These are phyloP conservation scores for Colistium nudipinnis DNA, from an alignment of 2,113 vertebrate genomes.

Conservation along the genomic window DNA sequence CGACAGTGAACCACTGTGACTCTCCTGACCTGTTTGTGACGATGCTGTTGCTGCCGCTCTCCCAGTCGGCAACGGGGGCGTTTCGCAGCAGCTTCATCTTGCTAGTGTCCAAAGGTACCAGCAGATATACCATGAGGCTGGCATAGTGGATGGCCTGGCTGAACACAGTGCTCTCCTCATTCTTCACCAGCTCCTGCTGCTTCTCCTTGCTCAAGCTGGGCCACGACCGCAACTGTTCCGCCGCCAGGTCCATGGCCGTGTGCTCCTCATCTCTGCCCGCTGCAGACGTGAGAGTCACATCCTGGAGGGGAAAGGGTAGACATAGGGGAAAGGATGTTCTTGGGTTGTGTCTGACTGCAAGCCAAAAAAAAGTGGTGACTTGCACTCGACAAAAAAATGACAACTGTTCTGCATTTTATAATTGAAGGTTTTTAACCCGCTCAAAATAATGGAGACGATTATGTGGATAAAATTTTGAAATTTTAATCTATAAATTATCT, in stretches of 20 bases:
- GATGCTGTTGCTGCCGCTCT: constrained; percentile 98
- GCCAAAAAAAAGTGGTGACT: neutral
- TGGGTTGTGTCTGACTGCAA: neutral
- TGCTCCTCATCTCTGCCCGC: constrained; percentile 77
- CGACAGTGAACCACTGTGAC: too few species aligned
- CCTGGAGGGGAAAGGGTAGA: constrained; percentile 69
- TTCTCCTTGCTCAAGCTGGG: constrained; percentile 88
- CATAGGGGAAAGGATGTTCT: neutral
- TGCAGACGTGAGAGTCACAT: constrained; percentile 58
- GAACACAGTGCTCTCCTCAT: constrained; percentile 97
- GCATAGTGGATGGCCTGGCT: constrained; percentile 99
- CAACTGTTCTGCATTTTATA: neutral
- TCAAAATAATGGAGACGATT: neutral
- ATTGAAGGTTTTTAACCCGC: neutral
- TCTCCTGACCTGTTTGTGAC: constrained; percentile 84
- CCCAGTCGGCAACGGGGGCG: constrained; percentile 90
- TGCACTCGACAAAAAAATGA: neutral
- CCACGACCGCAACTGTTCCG: constrained; percentile 92
- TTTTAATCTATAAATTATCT: neutral
- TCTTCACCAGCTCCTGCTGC: constrained; percentile 93
- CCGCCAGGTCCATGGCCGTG: constrained; percentile 95
- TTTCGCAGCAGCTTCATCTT: constrained; percentile 92
- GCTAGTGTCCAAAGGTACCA: constrained; percentile 95
- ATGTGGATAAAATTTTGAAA: neutral
- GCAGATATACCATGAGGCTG: constrained; percentile 98